Percentiles rank a stretch among this genome's conserved stretches.
Evolutionary conservation across 2,888 invertebrate genomes (phyloP).

Genomic region (Lapara coniferarum): DNA sequence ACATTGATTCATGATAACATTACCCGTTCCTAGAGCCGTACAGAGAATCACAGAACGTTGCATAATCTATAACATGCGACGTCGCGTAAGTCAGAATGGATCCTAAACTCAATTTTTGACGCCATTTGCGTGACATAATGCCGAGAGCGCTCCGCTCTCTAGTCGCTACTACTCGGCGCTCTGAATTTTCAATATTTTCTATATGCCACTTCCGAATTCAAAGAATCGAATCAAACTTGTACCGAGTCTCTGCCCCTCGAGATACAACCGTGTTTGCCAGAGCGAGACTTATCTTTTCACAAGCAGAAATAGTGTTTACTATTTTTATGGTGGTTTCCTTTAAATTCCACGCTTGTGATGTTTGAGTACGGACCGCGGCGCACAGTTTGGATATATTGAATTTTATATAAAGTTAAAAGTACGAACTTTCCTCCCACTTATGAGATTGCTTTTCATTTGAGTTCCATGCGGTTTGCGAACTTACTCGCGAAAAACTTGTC

Average conservation of each 20-base stretch:
- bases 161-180: slow-evolving; percentile 40
- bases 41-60: not conserved
- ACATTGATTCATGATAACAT: not conserved
- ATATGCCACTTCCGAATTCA: slow-evolving; percentile 44
- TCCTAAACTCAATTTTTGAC: slow-evolving; percentile 19
- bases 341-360: slow-evolving; percentile 22
- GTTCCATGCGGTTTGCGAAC: slow-evolving; percentile 23
- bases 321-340: slow-evolving; percentile 58
- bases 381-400: slow-evolving; percentile 58
- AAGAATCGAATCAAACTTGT: slow-evolving; percentile 74
- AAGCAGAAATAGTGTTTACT: slow-evolving; percentile 70
- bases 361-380: slow-evolving; percentile 25
- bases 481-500: not conserved
- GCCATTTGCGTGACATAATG: slow-evolving; percentile 19
- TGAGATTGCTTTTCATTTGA: slow-evolving; percentile 59
- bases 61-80: slow-evolving; percentile 3
- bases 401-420: slow-evolving; percentile 57
- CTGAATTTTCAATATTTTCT: slow-evolving; percentile 62
- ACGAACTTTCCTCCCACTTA: slow-evolving; percentile 54
- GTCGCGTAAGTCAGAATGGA: not conserved
- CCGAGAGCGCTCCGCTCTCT: not conserved
- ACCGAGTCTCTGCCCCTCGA: slow-evolving; percentile 57
- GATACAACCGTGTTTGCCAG: slow-evolving; percentile 59
- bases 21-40: not conserved
- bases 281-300: slow-evolving; percentile 65